These are phyloP conservation scores for Berghia stephanieae DNA, from an alignment of 1,140 invertebrate species.

Conservation along the genomic window DNA sequence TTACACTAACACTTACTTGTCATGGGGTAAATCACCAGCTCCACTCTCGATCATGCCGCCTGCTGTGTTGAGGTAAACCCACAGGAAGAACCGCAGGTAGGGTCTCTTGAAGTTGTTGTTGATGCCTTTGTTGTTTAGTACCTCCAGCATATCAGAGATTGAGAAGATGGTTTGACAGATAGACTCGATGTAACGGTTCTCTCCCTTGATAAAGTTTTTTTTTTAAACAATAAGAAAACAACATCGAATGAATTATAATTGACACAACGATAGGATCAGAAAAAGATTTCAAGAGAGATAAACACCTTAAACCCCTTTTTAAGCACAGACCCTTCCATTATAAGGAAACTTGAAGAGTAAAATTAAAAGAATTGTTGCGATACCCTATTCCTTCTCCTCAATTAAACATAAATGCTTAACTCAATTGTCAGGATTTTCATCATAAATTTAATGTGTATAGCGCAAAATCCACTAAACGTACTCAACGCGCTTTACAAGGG, in stretches of 20 bases:
- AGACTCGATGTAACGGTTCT: conserved; percentile 65
- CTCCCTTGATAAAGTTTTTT: conserved; percentile 50
- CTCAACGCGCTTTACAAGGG: too few species aligned
- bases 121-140: conserved; percentile 56
- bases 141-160: conserved; percentile 58
- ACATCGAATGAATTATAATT: too few species aligned
- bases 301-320: too few species aligned
- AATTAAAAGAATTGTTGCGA: too few species aligned
- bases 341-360: too few species aligned
- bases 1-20: conserved; percentile 47
- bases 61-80: conserved; percentile 65
- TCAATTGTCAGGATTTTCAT: background rate
- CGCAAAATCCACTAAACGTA: too few species aligned
- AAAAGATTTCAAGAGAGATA: too few species aligned
- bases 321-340: too few species aligned
- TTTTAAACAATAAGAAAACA: background rate
- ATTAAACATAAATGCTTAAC: too few species aligned
- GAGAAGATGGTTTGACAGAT: conserved; percentile 66
- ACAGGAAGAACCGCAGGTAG: conserved; percentile 61
- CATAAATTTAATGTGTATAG: background rate
- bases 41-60: conserved; percentile 64
- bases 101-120: conserved; percentile 61
- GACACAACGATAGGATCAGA: too few species aligned
- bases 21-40: conserved; percentile 62
- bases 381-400: too few species aligned